Conservation (phyloP, 1,140 invertebrate genomes). For the Drosophila sp. region DNA sequence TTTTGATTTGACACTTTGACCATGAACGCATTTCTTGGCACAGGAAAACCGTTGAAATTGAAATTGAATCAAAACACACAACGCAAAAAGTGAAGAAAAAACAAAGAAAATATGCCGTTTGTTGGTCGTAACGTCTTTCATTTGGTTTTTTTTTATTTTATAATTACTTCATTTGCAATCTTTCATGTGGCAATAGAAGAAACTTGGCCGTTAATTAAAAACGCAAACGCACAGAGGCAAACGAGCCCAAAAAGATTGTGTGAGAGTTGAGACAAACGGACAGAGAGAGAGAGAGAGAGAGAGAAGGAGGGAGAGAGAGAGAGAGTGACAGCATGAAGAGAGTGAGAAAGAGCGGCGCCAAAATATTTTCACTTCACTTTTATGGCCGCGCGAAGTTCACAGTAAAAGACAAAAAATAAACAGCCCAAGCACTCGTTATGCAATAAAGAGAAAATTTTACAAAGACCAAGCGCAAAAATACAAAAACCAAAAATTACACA, state of each 20-base stretch:
- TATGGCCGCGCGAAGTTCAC: conserved; percentile 61
- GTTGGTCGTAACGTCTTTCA: conserved; percentile 59
- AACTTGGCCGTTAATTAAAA: conserved; percentile 74
- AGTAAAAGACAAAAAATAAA: conserved; percentile 1
- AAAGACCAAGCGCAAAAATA: conserved; percentile 64
- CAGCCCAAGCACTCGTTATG: conserved; percentile 41
- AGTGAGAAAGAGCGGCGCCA: conserved; percentile 54
- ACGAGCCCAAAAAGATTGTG: conserved; percentile 49
- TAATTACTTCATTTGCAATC: conserved; percentile 80
- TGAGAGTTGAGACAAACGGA: conserved; percentile 20
- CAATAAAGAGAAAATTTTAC: conserved; percentile 70
- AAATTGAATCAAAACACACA: conserved; percentile 18
- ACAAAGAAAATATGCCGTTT: conserved; percentile 55
- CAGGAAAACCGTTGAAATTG: conserved; percentile 52
- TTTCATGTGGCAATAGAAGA: conserved; percentile 75
- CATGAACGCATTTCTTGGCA: conserved; percentile 76
- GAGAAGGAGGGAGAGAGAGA: conserved; percentile 3
- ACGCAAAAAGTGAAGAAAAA: conserved; percentile 10
- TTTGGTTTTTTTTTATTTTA: conserved; percentile 47
- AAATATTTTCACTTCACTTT: conserved; percentile 75
- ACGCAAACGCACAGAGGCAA: conserved; percentile 66
- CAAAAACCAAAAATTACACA: conserved; percentile 37
- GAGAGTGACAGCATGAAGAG: conserved; percentile 5
- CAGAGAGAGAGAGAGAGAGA: conserved; percentile 17
- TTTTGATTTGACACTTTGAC: conserved; percentile 67